Percentiles rank a stretch among this genome's conserved stretches.
Conservation (phyloP, 2,888 invertebrate species). For the Zonitis immaculata region DNA sequence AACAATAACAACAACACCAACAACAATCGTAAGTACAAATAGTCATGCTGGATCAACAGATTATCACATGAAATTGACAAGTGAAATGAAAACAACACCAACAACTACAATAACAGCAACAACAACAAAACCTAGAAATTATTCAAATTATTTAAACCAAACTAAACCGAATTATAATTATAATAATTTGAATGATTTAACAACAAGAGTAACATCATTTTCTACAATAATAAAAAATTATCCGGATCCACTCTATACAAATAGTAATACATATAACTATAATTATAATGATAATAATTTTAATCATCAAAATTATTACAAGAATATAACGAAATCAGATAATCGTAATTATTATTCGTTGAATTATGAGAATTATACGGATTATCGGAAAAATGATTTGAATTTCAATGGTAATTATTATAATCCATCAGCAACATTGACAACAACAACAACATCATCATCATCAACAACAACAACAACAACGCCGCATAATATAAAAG, state of each 20-base stretch:
- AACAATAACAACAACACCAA: constrained; percentile 7
- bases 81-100: constrained; percentile 4
- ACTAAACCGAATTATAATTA: constrained; percentile 3
- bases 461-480: constrained; percentile 6
- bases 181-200: constrained; percentile 11
- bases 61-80: background rate
- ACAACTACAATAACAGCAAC: constrained; percentile 12
- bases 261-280: constrained; percentile 38
- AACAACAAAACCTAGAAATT: constrained; percentile 27
- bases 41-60: background rate
- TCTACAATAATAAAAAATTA: constrained; percentile 30
- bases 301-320: constrained; percentile 33
- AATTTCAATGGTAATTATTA: background rate
- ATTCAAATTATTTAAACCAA: constrained; percentile 25
- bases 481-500: constrained; percentile 13
- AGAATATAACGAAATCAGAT: constrained; percentile 25
- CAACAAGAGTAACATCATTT: constrained; percentile 17
- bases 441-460: background rate
- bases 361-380: constrained; percentile 39
- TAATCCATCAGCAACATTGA: background rate
- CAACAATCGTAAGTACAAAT: constrained; percentile 7
- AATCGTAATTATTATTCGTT: constrained; percentile 31
- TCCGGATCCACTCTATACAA: constrained; percentile 39
- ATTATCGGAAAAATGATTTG: constrained; percentile 28
- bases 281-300: constrained; percentile 34